A percentile compares a stretch with the other conserved stretches of the same genome.
phyloP scores from a whole-genome alignment of 2,888 invertebrate genomes.

The Eilema depressum region DNA sequence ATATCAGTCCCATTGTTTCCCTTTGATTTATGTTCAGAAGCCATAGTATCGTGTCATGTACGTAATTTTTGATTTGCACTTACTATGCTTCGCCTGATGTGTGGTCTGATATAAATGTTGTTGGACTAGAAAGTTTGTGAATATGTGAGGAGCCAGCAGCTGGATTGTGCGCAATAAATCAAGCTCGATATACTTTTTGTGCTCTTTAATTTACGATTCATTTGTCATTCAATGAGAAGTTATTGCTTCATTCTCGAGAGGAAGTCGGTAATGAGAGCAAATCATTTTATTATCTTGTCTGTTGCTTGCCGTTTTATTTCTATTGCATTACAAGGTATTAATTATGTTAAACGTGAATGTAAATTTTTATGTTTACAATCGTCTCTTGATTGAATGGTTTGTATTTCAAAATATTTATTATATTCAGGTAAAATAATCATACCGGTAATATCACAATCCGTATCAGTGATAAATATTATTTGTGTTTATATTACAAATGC shows the following conservation, averaged over 20 bases:
- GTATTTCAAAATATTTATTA: no score
- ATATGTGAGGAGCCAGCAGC: background rate
- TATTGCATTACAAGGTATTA: background rate
- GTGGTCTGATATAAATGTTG: slow-evolving; percentile 15
- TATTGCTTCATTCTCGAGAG: background rate
- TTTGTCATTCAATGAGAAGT: background rate
- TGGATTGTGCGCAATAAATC: background rate
- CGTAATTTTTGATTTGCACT: slow-evolving; percentile 48
- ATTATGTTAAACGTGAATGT: no score
- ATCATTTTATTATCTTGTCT: background rate
- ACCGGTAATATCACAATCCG: no score
- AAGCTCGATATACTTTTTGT: background rate
- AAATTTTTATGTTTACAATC: no score
- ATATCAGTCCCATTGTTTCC: slow-evolving; percentile 49
- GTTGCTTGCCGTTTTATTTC: background rate
- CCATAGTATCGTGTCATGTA: slow-evolving; percentile 42
- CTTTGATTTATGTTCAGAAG: slow-evolving; percentile 45
- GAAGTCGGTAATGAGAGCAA: background rate
- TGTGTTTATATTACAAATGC: no score
- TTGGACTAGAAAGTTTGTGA: slow-evolving; percentile 18
- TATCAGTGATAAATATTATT: no score
- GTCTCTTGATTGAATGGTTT: no score
- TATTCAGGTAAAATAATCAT: no score
- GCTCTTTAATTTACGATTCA: background rate
- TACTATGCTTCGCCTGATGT: slow-evolving; percentile 9